A percentile compares a stretch with the other conserved stretches of the same genome.
These are phyloP conservation scores for Pristiophorus japonicus DNA, from an alignment of 2,113 vertebrate species.

Conservation along the genomic window DNA sequence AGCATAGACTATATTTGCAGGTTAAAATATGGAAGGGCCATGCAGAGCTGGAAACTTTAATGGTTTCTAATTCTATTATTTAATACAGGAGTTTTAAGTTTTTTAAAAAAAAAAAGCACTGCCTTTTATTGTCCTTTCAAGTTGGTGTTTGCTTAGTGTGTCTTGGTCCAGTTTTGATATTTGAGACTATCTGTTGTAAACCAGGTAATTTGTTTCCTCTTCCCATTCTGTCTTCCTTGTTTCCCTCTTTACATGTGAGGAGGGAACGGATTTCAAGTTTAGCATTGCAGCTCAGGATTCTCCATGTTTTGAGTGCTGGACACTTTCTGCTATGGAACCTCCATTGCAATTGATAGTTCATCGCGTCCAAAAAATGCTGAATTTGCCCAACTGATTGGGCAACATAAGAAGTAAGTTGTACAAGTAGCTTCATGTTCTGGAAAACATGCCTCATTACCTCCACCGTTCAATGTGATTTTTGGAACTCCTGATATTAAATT, in stretches of 20 bases:
- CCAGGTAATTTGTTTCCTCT: not conserved
- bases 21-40: not conserved
- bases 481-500: not conserved
- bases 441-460: not conserved
- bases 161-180: not conserved
- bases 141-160: not conserved
- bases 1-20: constrained; percentile 59
- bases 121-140: not conserved
- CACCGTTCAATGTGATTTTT: not conserved
- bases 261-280: not conserved
- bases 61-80: not conserved
- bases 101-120: not conserved
- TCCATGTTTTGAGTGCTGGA: not conserved
- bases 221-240: not conserved
- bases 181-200: not conserved
- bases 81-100: not conserved
- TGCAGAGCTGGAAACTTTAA: not conserved
- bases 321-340: not conserved
- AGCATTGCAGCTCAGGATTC: not conserved
- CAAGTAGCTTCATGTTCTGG: not conserved
- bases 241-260: not conserved
- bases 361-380: not conserved
- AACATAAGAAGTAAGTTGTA: not conserved
- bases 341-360: not conserved
- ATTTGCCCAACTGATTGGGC: not conserved